Percentiles rank a stretch among this genome's conserved stretches.
phyloP scores from a whole-genome alignment of 2,888 invertebrate species.

The Tipula lateralis region DNA sequence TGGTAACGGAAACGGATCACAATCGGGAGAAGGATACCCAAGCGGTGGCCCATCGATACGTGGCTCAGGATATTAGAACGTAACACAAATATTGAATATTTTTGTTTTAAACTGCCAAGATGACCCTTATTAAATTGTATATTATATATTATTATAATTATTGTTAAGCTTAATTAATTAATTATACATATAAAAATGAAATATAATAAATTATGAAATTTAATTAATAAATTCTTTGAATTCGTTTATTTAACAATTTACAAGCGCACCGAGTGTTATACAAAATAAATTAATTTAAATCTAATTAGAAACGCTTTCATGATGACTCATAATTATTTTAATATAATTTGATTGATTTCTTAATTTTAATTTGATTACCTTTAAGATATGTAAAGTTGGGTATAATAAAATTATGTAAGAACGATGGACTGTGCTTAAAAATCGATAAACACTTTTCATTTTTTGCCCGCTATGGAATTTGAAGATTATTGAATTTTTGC shows the following conservation, averaged over 20 bases:
- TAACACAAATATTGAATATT: not conserved
- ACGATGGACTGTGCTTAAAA: not conserved
- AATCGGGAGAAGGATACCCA: constrained; percentile 37
- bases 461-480: too few relatives aligned
- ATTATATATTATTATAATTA: not conserved
- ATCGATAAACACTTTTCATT: not conserved
- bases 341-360: not conserved
- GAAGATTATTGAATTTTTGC: too few relatives aligned
- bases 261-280: not conserved
- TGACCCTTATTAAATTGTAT: constrained; percentile 11
- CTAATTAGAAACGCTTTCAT: not conserved
- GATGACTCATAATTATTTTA: not conserved
- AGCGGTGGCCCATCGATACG: constrained; percentile 34
- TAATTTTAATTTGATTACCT: not conserved
- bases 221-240: not conserved
- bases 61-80: constrained; percentile 12
- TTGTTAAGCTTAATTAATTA: not conserved
- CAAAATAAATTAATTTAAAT: not conserved
- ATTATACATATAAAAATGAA: not conserved
- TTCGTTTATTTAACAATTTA: not conserved
- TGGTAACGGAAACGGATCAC: constrained; percentile 38
- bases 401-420: not conserved
- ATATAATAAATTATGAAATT: not conserved
- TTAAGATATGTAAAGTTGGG: not conserved
- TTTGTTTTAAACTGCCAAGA: not conserved